phyloP scores from a whole-genome alignment of 2,113 vertebrate genomes.

The Lonchura striata region DNA sequence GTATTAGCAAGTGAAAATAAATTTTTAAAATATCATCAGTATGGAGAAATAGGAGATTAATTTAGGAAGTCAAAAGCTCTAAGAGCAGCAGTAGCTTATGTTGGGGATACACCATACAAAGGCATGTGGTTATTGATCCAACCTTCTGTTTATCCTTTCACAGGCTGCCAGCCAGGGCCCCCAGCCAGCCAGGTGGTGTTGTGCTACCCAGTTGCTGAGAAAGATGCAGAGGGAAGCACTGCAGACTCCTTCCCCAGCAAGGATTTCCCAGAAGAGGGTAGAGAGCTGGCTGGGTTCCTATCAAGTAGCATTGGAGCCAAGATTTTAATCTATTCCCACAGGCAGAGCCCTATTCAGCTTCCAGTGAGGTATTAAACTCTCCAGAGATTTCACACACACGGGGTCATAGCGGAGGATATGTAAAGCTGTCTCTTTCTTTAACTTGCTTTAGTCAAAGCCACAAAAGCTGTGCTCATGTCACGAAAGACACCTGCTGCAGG shows the following conservation, averaged over 20 bases:
- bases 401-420: neutral
- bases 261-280: neutral
- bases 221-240: neutral
- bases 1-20: neutral
- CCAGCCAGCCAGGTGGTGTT: neutral
- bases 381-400: neutral
- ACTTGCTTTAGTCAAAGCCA: neutral
- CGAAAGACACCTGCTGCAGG: neutral
- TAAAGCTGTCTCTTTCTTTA: neutral
- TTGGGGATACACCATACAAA: neutral
- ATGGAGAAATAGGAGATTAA: neutral
- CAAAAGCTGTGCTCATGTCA: neutral
- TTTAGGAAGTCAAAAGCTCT: neutral
- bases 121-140: neutral
- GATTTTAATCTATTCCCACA: neutral
- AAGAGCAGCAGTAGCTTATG: neutral
- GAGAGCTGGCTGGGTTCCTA: neutral
- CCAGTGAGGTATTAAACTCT: neutral
- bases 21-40: neutral
- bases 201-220: neutral
- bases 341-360: neutral
- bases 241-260: neutral
- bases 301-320: neutral
- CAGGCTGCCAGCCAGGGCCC: neutral
- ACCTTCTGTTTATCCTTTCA: neutral